Percentiles rank a stretch among this genome's conserved stretches.
These are phyloP conservation scores for Phyllopteryx taeniolatus DNA, from an alignment of 2,113 vertebrate species.

Conservation along the genomic window DNA sequence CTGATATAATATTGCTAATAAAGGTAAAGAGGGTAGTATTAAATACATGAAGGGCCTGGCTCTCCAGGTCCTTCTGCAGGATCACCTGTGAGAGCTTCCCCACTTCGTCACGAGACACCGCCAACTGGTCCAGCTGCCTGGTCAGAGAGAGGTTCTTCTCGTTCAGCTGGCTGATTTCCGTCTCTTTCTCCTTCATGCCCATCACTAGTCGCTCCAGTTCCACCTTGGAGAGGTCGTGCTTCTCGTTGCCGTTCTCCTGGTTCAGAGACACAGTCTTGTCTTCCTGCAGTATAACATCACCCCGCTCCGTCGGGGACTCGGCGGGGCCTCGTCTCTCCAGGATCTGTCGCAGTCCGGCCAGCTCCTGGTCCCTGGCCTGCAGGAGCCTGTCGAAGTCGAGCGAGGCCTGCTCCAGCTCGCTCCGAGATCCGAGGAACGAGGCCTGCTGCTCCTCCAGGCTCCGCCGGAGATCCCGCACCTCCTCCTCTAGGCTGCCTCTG, in stretches of 20 bases:
- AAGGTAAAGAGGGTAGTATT: too few relatives aligned
- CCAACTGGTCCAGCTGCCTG: constrained; percentile 86
- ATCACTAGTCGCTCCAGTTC: constrained; percentile 87
- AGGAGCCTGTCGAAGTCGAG: constrained; percentile 81
- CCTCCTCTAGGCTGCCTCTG: constrained; percentile 78
- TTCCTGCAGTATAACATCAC: constrained; percentile 82
- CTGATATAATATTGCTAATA: too few relatives aligned
- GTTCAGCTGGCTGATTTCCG: constrained; percentile 88
- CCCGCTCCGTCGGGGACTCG: constrained; percentile 60
- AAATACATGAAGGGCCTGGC: constrained; percentile 82
- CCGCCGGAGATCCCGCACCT: constrained; percentile 76
- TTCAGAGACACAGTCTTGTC: constrained; percentile 85
- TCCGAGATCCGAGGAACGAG: constrained; percentile 74
- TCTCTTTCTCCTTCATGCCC: constrained; percentile 92
- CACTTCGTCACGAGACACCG: constrained; percentile 83
- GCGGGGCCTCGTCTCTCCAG: constrained; percentile 68
- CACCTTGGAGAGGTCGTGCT: constrained; percentile 93
- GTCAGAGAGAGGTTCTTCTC: constrained; percentile 89
- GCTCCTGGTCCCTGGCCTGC: constrained; percentile 85
- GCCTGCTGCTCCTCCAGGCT: constrained; percentile 82
- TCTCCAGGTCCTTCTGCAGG: constrained; percentile 91
- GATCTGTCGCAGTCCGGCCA: constrained; percentile 78
- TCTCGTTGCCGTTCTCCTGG: constrained; percentile 90
- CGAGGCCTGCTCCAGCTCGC: constrained; percentile 82
- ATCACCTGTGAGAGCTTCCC: constrained; percentile 89